phyloP scores from a whole-genome alignment of 37 sponge, comb jelly and placozoan species.

The Aplysina aerophoba region DNA sequence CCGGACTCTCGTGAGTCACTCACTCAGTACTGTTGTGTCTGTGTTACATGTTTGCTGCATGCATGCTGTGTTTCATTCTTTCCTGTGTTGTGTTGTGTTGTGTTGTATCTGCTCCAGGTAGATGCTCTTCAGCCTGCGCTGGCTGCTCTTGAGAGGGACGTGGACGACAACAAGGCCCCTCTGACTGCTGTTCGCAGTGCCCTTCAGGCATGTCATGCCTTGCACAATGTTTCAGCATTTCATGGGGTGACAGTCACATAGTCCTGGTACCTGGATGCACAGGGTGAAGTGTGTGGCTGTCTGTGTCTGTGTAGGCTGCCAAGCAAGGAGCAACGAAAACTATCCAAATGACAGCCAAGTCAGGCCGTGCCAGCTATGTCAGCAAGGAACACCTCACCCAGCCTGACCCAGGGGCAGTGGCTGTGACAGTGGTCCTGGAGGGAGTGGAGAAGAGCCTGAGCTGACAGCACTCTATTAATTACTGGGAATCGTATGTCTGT shows the following conservation, averaged over 20 bases:
- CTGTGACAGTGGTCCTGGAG: slow-evolving; percentile 74
- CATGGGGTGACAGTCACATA: background rate
- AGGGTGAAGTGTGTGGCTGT: background rate
- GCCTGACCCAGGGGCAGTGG: slow-evolving; percentile 81
- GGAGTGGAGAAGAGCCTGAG: slow-evolving; percentile 30
- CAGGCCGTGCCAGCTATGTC: slow-evolving; percentile 87
- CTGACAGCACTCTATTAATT: too few species aligned
- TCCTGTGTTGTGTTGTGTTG: background rate
- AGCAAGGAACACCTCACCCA: slow-evolving; percentile 62
- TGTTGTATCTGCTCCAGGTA: slow-evolving; percentile 14
- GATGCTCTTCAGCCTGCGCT: slow-evolving; percentile 60
- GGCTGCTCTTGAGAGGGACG: slow-evolving; percentile 19
- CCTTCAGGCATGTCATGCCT: background rate
- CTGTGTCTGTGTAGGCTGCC: slow-evolving; percentile 52
- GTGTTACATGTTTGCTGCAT: too few species aligned
- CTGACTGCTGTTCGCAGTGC: background rate
- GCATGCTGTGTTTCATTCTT: background rate
- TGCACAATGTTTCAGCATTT: background rate
- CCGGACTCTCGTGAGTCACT: slow-evolving; percentile 77
- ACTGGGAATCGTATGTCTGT: too few species aligned
- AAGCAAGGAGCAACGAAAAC: slow-evolving; percentile 67
- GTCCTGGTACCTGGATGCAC: too few species aligned
- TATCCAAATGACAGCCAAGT: slow-evolving; percentile 65
- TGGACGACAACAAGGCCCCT: background rate
- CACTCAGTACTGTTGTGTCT: background rate